phyloP scores from a whole-genome alignment of 1,140 invertebrate species.

The Drosophila kohkoa region DNA sequence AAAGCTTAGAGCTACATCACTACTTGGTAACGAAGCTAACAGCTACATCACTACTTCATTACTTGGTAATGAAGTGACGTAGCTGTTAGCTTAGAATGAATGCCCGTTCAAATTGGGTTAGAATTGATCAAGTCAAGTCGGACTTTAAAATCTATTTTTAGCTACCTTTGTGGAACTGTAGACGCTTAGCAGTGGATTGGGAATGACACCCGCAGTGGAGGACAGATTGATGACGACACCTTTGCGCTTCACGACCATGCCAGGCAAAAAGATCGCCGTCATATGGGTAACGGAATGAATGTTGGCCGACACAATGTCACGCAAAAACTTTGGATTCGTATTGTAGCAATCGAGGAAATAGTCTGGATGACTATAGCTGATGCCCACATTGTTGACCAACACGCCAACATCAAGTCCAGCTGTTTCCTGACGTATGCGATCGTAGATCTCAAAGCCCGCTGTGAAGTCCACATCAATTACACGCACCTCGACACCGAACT shows the following conservation, averaged over 20 bases:
- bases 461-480: constrained; percentile 95
- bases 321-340: constrained; percentile 85
- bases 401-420: constrained; percentile 94
- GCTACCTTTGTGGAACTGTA: constrained; percentile 95
- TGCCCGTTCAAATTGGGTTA: too few species aligned
- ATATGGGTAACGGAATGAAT: constrained; percentile 92
- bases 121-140: too few species aligned
- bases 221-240: constrained; percentile 97
- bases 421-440: constrained; percentile 90
- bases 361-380: constrained; percentile 95
- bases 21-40: too few species aligned
- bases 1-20: too few species aligned
- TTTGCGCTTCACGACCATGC: constrained; percentile 93
- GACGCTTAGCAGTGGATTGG: constrained; percentile 93
- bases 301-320: constrained; percentile 90
- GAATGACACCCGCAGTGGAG: constrained; percentile 92
- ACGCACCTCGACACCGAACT: constrained; percentile 92
- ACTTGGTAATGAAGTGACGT: too few species aligned
- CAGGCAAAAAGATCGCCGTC: constrained; percentile 93
- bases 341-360: constrained; percentile 91
- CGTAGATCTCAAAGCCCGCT: constrained; percentile 89
- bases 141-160: background rate
- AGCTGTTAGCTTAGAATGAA: too few species aligned
- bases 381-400: constrained; percentile 98
- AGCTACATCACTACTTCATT: too few species aligned